Base-by-base conservation (phyloP, 2,888 invertebrate genomes). In the Beris morrisii region DNA sequence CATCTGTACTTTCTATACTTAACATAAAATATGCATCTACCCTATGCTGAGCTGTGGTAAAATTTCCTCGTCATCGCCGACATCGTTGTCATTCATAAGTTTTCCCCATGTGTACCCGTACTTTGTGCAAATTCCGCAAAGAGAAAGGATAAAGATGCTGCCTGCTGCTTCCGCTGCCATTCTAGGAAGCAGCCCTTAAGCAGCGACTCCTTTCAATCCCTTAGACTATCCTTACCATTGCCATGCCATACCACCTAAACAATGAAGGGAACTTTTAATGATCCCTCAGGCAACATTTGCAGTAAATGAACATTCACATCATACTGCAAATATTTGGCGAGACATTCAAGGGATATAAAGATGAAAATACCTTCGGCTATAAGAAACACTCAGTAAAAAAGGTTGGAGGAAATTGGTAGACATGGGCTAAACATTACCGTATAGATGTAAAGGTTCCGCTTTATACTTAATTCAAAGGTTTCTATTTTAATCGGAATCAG, bases 281-380 rank as follows among this genome's bases (percentile, higher is more conserved):
- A 69, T 69, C 67, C 69, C 65, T 67, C 43, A 59, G 66, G 69
- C 69, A 65, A 69, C 65, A 69, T 69, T 69, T 69, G 67, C 69
- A 69, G 69, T 69, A 69, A 69, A 69, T 69, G 69, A 69, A 67
- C 69, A 69, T 66, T 66, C 59, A 66, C 58, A 64, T 69, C 69
- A 69, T 69, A 61, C 65, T 67, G 69, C 69, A 69, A 69, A 69
- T 69, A 69, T 69, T 69, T 69, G 69, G 64, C 69, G 69, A 69
- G 69, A 69, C 69, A 69, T 69, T 69, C 69, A 67, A 55, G 61
- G 65, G 69, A 69, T 67, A 66, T 69, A 69, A 66, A 67, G 69
- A 64, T 65, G 66, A 61, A 69, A 69, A 67, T 69, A 58, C 67
- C 69, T 55, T 52, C 53, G 67, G 64, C 65, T 65, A 44, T 55